Evolutionary conservation across 2,797 vertebrate genomes (phyloP), one percentile per base, ranked within the genome.

Genomic region (Cuniculus paca): DNA sequence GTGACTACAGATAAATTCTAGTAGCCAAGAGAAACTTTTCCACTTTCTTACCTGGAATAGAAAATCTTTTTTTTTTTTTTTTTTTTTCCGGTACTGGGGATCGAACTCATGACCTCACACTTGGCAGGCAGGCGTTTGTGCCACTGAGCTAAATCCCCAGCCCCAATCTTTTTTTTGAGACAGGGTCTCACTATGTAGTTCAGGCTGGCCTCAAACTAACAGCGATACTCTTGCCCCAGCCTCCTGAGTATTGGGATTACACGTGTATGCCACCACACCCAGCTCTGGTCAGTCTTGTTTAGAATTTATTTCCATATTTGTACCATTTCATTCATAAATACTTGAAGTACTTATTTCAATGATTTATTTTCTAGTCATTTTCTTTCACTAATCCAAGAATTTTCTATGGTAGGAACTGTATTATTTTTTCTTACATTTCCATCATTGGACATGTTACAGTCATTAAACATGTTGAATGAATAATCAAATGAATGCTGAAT

Each of bases 301-400:
- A 91, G 54, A 77, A 58, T 70, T 6, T 77, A 82, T 61, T 95
- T 82, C 42, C 50, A 93, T 78, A 50, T 10, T 70, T 13, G 7
- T 92, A 75, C 74, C 58, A 54, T 91, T 93, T 84, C 45, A 89
- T 81, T 19, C 65, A 85, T 78, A 70, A 80, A 70, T 85, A 82
- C 31, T 80, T 93, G 2, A 77, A 70, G 58, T 45, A 52, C 52
- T 90, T 92, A 39, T 14, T 82, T 17, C 24, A 78, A 0, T 85
- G 36, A 45, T 92, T 79, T 90, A 39, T 88, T 90, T 95, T 80
- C 50, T 42, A 88, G 70, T 91, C 26, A 48, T 91, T 96, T 56
- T 95, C 52, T 91, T 91, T 89, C 68, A 72, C 26, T 70, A 94
- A 89, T 81, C 60, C 13, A 92, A 78, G 54, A 93, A 52, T 45